phyloP scores from a whole-genome alignment of 2,888 invertebrate genomes.

The Phaonia tiefii region DNA sequence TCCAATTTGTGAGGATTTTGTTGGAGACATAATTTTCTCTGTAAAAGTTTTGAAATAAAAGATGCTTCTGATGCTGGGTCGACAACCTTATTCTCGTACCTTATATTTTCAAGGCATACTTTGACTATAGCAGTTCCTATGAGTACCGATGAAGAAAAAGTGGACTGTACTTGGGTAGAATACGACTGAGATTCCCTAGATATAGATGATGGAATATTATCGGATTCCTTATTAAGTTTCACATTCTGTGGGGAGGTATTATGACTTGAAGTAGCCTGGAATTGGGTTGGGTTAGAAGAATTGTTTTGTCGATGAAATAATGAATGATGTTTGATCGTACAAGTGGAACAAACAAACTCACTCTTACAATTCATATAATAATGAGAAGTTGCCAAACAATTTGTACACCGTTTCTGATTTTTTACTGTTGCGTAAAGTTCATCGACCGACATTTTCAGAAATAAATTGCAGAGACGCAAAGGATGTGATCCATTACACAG shows the following conservation, averaged over 20 bases:
- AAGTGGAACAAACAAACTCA: neutral
- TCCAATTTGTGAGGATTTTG: conserved; percentile 1
- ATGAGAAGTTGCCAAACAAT: conserved; percentile 12
- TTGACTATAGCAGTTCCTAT: conserved; percentile 47
- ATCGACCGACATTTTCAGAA: conserved; percentile 25
- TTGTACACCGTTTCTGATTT: conserved; percentile 5
- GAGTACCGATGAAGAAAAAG: neutral
- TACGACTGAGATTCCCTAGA: neutral
- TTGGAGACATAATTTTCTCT: conserved; percentile 28
- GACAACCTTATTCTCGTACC: conserved; percentile 42
- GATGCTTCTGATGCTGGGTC: conserved; percentile 58
- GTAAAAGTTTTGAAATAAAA: conserved; percentile 46
- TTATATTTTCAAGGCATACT: neutral
- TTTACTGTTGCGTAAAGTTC: conserved; percentile 1
- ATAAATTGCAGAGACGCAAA: neutral
- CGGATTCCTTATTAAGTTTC: neutral
- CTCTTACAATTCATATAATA: neutral
- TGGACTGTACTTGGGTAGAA: conserved; percentile 31
- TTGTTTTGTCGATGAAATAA: neutral
- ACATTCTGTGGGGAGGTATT: neutral
- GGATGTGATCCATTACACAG: neutral
- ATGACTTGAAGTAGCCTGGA: neutral
- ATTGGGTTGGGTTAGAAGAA: neutral
- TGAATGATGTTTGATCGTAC: neutral
- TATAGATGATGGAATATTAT: neutral